Base-by-base conservation (phyloP, 2,797 vertebrate species). In the Poliocrania exsul region DNA sequence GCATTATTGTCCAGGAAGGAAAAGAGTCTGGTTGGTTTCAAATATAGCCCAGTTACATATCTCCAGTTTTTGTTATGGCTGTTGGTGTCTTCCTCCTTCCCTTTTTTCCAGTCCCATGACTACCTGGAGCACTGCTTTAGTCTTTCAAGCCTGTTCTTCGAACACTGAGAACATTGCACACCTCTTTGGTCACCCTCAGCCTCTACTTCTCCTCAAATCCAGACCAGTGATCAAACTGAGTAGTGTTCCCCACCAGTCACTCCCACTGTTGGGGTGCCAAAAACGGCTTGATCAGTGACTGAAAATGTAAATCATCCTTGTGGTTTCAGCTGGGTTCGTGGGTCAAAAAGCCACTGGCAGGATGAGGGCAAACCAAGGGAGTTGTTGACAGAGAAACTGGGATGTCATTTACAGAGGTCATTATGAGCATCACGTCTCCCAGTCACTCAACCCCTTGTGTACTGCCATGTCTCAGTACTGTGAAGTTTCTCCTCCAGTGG, bases 1-100 rank as follows among this genome's bases (percentile, higher is more conserved):
- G 97, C 97, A 96, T 97, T 97, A 88, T 91, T 95, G 96, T 98
- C 97, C 97, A 97, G 96, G 97, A 97, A 79, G 92, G 93, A 97
- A 97, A 97, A 97, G 49, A 66, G 95, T 97, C 96, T 96, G 96
- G 96, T 97, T 96, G 96, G 95, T 97, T 96, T 98, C 92, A 28
- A 97, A 97, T 95, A 88, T 97, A 95, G 96, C 98, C 98, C 98
- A 98, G 98, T 98, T 98, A 97, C 96, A 80, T 97, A 98, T 98
- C 98, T 98, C 98, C 98, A 98, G 98, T 98, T 98, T 97, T 96
- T 96, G 94, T 97, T 97, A 97, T 61, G 96, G 97, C 97, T 98
- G 97, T 97, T 97, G 97, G 96, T 97, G 92, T 85, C 86, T 96
- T 97, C 97, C 96, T 95, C 93, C 93, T 98, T 97, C 97, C 92